These are phyloP conservation scores for Tachystola acroxantha DNA, from an alignment of 2,888 invertebrate genomes.

Conservation along the genomic window DNA sequence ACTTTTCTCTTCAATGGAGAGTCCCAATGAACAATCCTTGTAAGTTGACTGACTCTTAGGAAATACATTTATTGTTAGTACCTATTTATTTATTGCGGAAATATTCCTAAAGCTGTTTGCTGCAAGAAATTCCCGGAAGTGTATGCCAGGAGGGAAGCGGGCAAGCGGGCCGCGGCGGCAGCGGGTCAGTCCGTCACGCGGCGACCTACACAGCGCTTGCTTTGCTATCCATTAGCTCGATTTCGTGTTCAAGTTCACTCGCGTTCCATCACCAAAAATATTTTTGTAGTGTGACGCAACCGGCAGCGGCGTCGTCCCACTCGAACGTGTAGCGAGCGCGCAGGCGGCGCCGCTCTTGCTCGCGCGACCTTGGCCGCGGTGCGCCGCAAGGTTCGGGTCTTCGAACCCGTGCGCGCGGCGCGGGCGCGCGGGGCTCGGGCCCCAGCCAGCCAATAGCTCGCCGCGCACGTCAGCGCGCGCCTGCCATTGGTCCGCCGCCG, in stretches of 20 bases:
- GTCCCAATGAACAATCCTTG: too few relatives aligned
- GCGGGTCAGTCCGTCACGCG: slow-evolving; percentile 68
- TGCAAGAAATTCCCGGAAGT: slow-evolving; percentile 43
- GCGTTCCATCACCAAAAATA: slow-evolving; percentile 77
- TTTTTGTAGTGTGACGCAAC: slow-evolving; percentile 77
- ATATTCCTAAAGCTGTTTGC: too few relatives aligned
- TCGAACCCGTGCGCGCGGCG: slow-evolving; percentile 80
- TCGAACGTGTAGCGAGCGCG: slow-evolving; percentile 47
- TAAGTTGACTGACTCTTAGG: too few relatives aligned
- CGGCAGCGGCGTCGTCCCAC: slow-evolving; percentile 56
- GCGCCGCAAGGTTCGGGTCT: slow-evolving; percentile 92
- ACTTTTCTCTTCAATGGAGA: too few relatives aligned
- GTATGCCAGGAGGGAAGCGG: slow-evolving; percentile 41
- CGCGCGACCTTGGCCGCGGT: slow-evolving; percentile 87
- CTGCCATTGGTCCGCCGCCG: slow-evolving; percentile 67
- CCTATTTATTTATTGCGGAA: too few relatives aligned
- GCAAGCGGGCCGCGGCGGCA: slow-evolving; percentile 46
- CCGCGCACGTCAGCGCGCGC: slow-evolving; percentile 66
- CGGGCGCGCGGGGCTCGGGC: slow-evolving; percentile 57
- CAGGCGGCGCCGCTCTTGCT: slow-evolving; percentile 66
- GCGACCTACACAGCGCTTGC: slow-evolving; percentile 59
- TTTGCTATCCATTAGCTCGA: slow-evolving; percentile 65
- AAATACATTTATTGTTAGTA: too few relatives aligned
- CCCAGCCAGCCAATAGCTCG: slow-evolving; percentile 63
- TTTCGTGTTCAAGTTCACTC: slow-evolving; percentile 76